Base-by-base conservation (phyloP, 1,140 invertebrate genomes). In the Euwallacea fornicatus region DNA sequence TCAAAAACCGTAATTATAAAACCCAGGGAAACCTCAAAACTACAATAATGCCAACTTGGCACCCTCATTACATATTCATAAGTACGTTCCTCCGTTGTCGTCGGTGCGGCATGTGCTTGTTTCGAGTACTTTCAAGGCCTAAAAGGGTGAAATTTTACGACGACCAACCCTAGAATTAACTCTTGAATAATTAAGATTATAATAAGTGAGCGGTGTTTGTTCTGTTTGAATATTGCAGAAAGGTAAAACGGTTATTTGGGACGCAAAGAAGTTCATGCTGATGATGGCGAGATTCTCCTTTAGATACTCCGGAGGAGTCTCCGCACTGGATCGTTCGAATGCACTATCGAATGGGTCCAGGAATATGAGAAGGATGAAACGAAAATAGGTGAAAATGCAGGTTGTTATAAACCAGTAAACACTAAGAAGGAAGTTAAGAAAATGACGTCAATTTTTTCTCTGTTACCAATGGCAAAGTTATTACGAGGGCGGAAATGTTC, bases 21-120 rank as follows among this genome's bases (percentile, higher is more conserved):
- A 66, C 43, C 46, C 46, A n/a, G n/a, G 47, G 55, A 66, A 66
- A 66, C 47, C 63, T 42, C 46, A 54, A 55, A 66, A 66, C 63
- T 66, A 66, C 63, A 61, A 61, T 61, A 61, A 61, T 61, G 59
- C 59, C 50, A 42, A 55, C n/a, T 58, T 58, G 55, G 55, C n/a
- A 58, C 21, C n/a, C 55, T 58, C 21, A 55, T 66, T 66, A 66
- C 50, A 50, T 66, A 66, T 66, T 66, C 63, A 66, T 66, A 54
- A 66, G 16, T 42, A 61, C 42, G 43, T 33, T 47, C 43, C 15
- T 47, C 13, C 61, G 13, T 64, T 13, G 61, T 33, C 7, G 10
- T 11, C 10, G 11, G 59, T 21, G 47, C 50, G 16, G 43, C 62
- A 64, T 55, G 63, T 66, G 63, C 63, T 66, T 55, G 42, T 66